These are phyloP conservation scores for Seira musarum DNA, from an alignment of 2,888 invertebrate species.

Conservation along the genomic window DNA sequence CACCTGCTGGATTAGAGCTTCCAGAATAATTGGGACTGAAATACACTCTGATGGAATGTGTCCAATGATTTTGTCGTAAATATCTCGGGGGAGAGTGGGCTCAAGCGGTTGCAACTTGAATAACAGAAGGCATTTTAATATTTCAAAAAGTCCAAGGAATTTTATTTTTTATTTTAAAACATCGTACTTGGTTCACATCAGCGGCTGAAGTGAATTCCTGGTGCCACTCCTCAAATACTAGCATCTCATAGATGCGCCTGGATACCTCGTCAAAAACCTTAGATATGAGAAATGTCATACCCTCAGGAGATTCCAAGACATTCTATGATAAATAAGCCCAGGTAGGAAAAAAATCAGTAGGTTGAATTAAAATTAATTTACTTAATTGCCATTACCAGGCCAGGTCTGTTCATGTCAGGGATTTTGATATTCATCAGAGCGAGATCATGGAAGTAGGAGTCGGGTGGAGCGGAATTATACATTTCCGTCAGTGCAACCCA, in stretches of 20 bases:
- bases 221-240: conserved; percentile 60
- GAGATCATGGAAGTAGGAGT: conserved; percentile 63
- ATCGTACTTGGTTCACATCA: conserved; percentile 35
- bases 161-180: not conserved
- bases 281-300: conserved; percentile 47
- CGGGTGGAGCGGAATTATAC: conserved; percentile 53
- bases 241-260: conserved; percentile 64
- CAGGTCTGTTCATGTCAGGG: conserved; percentile 22
- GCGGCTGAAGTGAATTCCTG: conserved; percentile 46
- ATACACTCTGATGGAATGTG: conserved; percentile 64
- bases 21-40: conserved; percentile 63
- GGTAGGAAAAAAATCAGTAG: not conserved
- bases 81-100: conserved; percentile 19
- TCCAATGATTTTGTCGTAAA: conserved; percentile 61
- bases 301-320: conserved; percentile 44
- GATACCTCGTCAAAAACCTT: conserved; percentile 62
- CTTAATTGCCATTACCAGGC: not conserved
- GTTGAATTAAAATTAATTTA: not conserved
- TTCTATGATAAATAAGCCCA: conserved; percentile 23
- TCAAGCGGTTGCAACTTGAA: conserved; percentile 55
- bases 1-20: conserved; percentile 66
- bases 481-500: conserved; percentile 62
- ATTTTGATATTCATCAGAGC: conserved; percentile 63
- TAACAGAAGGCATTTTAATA: not conserved
- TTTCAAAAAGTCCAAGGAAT: not conserved